A percentile compares a stretch with the other conserved stretches of the same genome.
These are phyloP conservation scores for Masticophis lateralis DNA, from an alignment of 2,797 vertebrate genomes.

Conservation along the genomic window DNA sequence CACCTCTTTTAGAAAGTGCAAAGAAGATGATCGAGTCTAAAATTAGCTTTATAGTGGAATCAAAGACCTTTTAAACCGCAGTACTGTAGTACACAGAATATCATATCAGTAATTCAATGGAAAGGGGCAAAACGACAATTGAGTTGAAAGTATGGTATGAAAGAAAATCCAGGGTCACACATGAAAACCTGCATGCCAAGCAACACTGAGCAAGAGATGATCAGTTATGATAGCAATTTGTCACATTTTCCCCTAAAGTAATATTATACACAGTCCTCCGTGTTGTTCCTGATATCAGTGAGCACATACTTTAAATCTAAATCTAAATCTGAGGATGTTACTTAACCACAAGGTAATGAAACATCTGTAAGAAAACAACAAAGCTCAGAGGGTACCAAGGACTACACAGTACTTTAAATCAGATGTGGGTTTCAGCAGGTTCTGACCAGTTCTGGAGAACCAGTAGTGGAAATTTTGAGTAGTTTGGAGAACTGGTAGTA, in stretches of 20 bases:
- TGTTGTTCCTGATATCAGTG: not conserved
- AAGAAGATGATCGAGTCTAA: not conserved
- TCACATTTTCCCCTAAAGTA: not conserved
- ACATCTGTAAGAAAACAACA: not conserved
- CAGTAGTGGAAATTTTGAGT: too few relatives aligned
- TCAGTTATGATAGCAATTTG: not conserved
- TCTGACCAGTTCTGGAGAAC: too few relatives aligned
- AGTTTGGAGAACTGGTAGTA: too few relatives aligned
- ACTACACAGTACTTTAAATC: not conserved
- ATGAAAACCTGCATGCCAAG: not conserved
- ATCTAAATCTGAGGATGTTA: not conserved
- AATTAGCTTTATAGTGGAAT: not conserved
- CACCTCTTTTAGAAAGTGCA: not conserved
- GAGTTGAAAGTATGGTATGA: not conserved
- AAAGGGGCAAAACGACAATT: not conserved
- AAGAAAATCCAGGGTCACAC: not conserved
- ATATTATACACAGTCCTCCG: not conserved
- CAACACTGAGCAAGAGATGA: not conserved
- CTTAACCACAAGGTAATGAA: not conserved
- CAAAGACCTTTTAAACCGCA: not conserved
- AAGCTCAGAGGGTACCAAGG: not conserved
- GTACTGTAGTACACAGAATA: not conserved
- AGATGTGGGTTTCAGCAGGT: too few relatives aligned
- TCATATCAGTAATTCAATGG: not conserved
- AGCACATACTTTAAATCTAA: not conserved